Base-by-base conservation (phyloP, 2,113 vertebrate species). In the Boleophthalmus pectinirostris region DNA sequence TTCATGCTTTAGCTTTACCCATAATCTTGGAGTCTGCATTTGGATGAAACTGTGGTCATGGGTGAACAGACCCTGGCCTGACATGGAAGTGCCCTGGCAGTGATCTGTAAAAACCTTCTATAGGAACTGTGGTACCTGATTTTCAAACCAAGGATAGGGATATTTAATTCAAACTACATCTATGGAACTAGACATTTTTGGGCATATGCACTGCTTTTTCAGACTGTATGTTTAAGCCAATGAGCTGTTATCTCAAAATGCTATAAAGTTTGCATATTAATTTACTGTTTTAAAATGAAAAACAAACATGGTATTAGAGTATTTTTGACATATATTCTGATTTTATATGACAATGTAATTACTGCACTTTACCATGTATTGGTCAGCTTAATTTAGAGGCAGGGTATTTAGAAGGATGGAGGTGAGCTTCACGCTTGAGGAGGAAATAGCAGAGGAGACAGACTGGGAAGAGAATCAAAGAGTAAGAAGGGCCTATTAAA, bases 401-500 rank as follows among this genome's bases (percentile, higher is more conserved):
- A 67, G 72, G 54, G 57, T 63, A 57, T 72, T 60, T 9, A 49
- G 69, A 23, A 21, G 25, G 47, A 73, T 13, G 21, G 45, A 68
- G 65, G 49, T 70, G 65, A 75, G 58, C 73, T 78, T 80, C 65
- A 71, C 3, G 23, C 51, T 60, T 46, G 58, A 68, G 54, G 68
- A 49, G 70, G 72, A 72, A 75, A 76, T n/a, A 33, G 46, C 35
- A 35, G 20, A 45, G 45, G 63, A 82, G 77, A 70, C 43, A 64
- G 77, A 76, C 69, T 73, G 77, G 65, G 58, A 61, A 64, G 69
- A 54, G 70, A 46, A 73, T 60, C 63, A 68, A 61, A 66, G 75
- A 73, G 81, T 79, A 65, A 87, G 82, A 87, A 82, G 82, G 78
- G 79, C 88, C 91, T 91, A 91, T 92, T 92, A 91, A 91, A 92